Evolutionary conservation across 2,888 invertebrate species (phyloP), one percentile per base, ranked within the genome.

Genomic region (Dermolepida albohirtum): DNA sequence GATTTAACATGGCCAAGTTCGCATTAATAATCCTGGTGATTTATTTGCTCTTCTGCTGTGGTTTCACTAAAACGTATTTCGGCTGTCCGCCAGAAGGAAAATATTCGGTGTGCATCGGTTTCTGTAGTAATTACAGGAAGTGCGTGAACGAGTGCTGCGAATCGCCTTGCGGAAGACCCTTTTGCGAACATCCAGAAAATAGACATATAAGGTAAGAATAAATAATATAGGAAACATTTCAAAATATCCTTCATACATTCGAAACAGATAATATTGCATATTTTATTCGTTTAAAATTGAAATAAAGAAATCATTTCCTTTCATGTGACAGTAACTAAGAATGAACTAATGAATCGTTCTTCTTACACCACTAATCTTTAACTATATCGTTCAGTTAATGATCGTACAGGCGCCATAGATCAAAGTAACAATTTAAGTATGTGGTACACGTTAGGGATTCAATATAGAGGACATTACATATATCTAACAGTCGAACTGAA

Each of bases 41-140:
- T 16, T 29, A 44, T 44, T 47, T 43, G 6, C 14, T 59, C 44
- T 27, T 59, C 10, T 44, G 27, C 44, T n/a, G 22, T 5, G 22
- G 34, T 51, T 51, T 43, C n/a, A 29, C 51, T 27, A 64, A 64
- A 51, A 64, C 10, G 16, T 64, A 29, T 27, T 52, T 64, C 8
- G 64, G 64, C 6, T 64, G 64, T 39, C 64, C 64, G n/a, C 64
- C 64, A 2, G 64, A 51, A 27, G 64, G 64, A 1, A 64, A 64
- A 43, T 52, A 52, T 8, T 51, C 51, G 1, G 52, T 17, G 7
- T 64, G 64, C 12, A 54, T 64, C 10, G 64, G 43, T 12, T 64
- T 51, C 22, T 64, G 64, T 16, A 51, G 52, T 16, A 64, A 54
- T 14, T 51, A 64, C 14, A 44, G 64, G 10, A 41, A 64, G 43